Evolutionary conservation across 2,888 invertebrate species (phyloP).

Genomic region (Drosophila anomalipes): DNA sequence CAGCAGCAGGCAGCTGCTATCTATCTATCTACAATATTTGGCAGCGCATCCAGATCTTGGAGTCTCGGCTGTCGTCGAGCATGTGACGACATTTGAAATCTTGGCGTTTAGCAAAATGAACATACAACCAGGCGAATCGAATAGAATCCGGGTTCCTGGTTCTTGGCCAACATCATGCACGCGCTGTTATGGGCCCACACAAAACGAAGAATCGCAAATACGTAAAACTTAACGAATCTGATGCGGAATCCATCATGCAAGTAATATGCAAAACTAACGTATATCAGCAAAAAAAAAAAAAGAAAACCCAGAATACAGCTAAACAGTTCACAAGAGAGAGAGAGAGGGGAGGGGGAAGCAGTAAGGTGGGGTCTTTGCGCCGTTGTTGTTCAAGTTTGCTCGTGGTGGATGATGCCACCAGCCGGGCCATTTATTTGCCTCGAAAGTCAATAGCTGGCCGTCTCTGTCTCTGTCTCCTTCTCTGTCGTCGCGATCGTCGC

Average conservation of each 20-base stretch:
- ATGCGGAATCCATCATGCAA: slow-evolving; percentile 73
- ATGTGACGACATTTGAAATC: slow-evolving; percentile 60
- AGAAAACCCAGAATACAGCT: slow-evolving; percentile 8
- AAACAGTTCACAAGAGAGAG: slow-evolving; percentile 27
- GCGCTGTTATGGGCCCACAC: slow-evolving; percentile 64
- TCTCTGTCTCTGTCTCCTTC: slow-evolving; percentile 12
- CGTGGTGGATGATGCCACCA: slow-evolving; percentile 10
- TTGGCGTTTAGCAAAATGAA: slow-evolving; percentile 21
- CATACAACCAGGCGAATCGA: neutral
- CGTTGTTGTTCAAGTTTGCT: slow-evolving; percentile 27
- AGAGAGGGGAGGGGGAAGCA: neutral
- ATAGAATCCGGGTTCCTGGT: slow-evolving; percentile 9
- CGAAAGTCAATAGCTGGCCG: slow-evolving; percentile 59
- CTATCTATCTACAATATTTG: slow-evolving; percentile 30
- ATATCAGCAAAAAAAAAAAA: slow-evolving; percentile 19
- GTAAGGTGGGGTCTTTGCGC: neutral
- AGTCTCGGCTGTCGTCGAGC: slow-evolving; percentile 26
- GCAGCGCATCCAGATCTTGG: slow-evolving; percentile 35
- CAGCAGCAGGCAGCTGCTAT: slow-evolving; percentile 12
- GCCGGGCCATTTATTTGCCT: slow-evolving; percentile 54
- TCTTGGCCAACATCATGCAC: neutral
- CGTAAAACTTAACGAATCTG: slow-evolving; percentile 43
- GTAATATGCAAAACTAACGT: slow-evolving; percentile 74
- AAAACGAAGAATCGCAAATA: slow-evolving; percentile 56
- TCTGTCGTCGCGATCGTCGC: slow-evolving; percentile 41